phyloP scores from a whole-genome alignment of 2,888 invertebrate species.

The Ochlodes sylvanus region DNA sequence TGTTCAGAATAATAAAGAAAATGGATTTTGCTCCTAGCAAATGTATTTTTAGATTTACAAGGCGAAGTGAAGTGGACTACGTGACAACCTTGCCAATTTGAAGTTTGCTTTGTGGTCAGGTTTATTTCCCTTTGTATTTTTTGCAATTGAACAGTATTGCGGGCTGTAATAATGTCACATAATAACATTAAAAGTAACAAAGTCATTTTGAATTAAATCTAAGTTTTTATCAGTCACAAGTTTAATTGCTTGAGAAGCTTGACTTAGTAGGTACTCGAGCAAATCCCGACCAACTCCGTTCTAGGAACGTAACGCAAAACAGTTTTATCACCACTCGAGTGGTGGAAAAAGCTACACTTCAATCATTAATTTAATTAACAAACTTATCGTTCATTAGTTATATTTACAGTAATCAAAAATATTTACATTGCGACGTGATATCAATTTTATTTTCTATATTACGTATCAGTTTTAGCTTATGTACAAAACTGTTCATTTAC shows the following conservation, averaged over 20 bases:
- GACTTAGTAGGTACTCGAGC: neutral
- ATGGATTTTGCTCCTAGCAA: slow-evolving; percentile 20
- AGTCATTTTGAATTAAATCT: too few relatives aligned
- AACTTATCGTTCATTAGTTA: slow-evolving; percentile 48
- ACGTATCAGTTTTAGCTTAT: slow-evolving; percentile 64
- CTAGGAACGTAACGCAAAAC: slow-evolving; percentile 72
- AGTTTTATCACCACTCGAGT: slow-evolving; percentile 68
- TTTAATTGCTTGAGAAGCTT: neutral
- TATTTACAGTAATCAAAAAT: slow-evolving; percentile 74
- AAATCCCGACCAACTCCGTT: slow-evolving; percentile 50
- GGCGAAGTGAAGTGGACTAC: slow-evolving; percentile 8
- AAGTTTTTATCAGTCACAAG: neutral
- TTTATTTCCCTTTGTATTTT: slow-evolving; percentile 1
- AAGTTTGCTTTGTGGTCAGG: neutral
- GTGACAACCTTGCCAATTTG: slow-evolving; percentile 18
- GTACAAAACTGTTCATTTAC: slow-evolving; percentile 64
- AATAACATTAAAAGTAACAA: neutral
- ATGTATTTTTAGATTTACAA: slow-evolving; percentile 28
- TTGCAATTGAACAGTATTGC: neutral
- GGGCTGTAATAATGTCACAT: neutral
- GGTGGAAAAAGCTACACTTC: slow-evolving; percentile 60
- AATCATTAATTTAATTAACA: slow-evolving; percentile 42
- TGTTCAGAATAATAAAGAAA: slow-evolving; percentile 24
- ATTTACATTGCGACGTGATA: slow-evolving; percentile 76
- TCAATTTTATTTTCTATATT: slow-evolving; percentile 67